Evolutionary conservation across 2,888 invertebrate genomes (phyloP), one percentile per base, ranked within the genome.

Genomic region (Sipunculus nudus): DNA sequence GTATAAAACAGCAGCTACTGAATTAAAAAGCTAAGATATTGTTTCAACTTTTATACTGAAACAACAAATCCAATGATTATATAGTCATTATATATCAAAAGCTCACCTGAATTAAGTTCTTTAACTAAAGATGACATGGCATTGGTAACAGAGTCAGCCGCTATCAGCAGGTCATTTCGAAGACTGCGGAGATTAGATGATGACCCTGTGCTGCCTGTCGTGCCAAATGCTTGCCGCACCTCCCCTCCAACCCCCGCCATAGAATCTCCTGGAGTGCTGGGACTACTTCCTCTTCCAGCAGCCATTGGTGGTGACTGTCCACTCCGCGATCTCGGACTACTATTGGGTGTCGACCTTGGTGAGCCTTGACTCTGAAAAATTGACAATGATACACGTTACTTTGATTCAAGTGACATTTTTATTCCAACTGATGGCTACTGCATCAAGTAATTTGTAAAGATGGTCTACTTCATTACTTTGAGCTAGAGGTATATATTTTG

Each of bases 61-160:
- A n/a, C n/a, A n/a, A n/a, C n/a, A n/a, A n/a, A n/a, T n/a, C n/a
- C n/a, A n/a, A n/a, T n/a, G n/a, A n/a, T n/a, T n/a, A n/a, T n/a
- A n/a, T n/a, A n/a, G n/a, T n/a, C n/a, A n/a, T n/a, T n/a, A n/a
- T n/a, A n/a, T n/a, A n/a, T n/a, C n/a, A n/a, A n/a, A n/a, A n/a
- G n/a, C 65, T 31, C 31, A 75, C 77, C 78, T 87, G 94, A 92
- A 85, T 96, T 96, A 55, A 97, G 89, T 87, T 98, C 97, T 84
- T 94, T 89, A 74, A 98, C 97, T 74, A 98, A 89, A 28, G 94
- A 94, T 35, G 96, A 95, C 96, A 98, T 97, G 65, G 97, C 97
- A 85, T 94, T 94, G 64, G 97, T 96, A 73, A 98, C 96, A 29
- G 94, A 96, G 85, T 97, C 97, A 45, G 97, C 97, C 47, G 97